Evolutionary conservation across 1,140 invertebrate genomes (phyloP).

Genomic region (Camponotus pennsylvanicus): DNA sequence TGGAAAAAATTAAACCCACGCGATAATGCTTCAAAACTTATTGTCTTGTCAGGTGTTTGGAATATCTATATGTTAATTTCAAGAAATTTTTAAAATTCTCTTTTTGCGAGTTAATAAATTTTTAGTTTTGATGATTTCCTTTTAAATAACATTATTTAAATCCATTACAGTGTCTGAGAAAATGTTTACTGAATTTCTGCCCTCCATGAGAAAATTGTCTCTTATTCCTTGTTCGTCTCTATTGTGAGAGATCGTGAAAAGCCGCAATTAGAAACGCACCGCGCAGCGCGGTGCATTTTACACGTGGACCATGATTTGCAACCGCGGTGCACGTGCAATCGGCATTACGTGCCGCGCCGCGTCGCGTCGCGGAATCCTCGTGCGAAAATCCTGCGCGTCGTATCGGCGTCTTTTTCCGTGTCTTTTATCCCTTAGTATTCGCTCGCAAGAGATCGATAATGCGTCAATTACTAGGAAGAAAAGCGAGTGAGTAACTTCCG

Average conservation of each 20-base stretch:
- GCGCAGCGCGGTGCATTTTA: slow-evolving; percentile 59
- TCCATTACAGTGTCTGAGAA: background rate
- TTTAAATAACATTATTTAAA: background rate
- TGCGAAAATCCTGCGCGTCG: slow-evolving; percentile 17
- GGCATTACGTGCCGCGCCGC: slow-evolving; percentile 39
- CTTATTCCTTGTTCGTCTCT: slow-evolving; percentile 9
- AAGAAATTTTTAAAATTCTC: background rate
- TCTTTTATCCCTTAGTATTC: slow-evolving; percentile 8
- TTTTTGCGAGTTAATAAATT: background rate
- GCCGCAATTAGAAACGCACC: slow-evolving; percentile 67
- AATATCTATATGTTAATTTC: background rate
- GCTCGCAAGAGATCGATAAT: background rate
- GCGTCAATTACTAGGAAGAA: slow-evolving; percentile 1
- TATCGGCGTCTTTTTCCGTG: background rate
- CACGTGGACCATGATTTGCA: slow-evolving; percentile 71
- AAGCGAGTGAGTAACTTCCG: background rate
- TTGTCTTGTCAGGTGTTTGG: background rate
- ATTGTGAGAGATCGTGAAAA: slow-evolving; percentile 45
- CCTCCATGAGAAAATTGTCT: slow-evolving; percentile 32
- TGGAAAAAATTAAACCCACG: background rate
- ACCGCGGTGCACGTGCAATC: slow-evolving; percentile 64
- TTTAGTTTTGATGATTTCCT: background rate
- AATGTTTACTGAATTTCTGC: slow-evolving; percentile 6
- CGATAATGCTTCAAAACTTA: background rate
- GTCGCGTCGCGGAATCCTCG: slow-evolving; percentile 13